Percentiles rank a stretch among this genome's conserved stretches.
Evolutionary conservation across 2,888 invertebrate species (phyloP).

Genomic region (Lissocephala sabroskyi): DNA sequence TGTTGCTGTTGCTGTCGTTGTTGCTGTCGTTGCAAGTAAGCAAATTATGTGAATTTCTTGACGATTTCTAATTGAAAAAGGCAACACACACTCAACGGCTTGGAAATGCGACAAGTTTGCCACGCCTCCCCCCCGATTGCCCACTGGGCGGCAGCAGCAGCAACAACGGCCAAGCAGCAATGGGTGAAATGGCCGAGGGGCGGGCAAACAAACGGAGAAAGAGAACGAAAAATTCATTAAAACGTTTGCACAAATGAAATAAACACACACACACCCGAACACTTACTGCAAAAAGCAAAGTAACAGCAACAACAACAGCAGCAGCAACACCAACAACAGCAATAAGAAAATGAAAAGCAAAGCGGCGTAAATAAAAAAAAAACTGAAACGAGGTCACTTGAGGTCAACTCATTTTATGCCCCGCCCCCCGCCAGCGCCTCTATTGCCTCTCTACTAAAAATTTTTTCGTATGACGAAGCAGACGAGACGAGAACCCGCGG

Average conservation of each 20-base stretch:
- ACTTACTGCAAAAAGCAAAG: slow-evolving; percentile 50
- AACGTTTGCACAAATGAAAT: slow-evolving; percentile 63
- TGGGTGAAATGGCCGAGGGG: slow-evolving; percentile 12
- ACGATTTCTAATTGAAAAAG: slow-evolving; percentile 61
- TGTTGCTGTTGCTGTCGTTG: too few relatives aligned
- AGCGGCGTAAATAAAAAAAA: slow-evolving; percentile 10
- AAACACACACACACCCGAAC: slow-evolving; percentile 53
- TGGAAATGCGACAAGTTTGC: too few relatives aligned
- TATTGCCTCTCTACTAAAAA: slow-evolving; percentile 69
- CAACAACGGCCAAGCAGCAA: slow-evolving; percentile 12
- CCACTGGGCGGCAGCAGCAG: not conserved
- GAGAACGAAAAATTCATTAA: slow-evolving; percentile 52
- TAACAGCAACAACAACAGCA: slow-evolving; percentile 18
- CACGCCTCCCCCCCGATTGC: slow-evolving; percentile 28
- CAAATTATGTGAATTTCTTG: slow-evolving; percentile 9
- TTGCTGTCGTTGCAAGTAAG: too few relatives aligned
- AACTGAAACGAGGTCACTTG: slow-evolving; percentile 68
- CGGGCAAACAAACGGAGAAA: slow-evolving; percentile 19
- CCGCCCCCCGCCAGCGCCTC: slow-evolving; percentile 67
- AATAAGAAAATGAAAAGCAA: slow-evolving; percentile 5
- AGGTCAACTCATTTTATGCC: slow-evolving; percentile 70
- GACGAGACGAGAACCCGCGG: slow-evolving; percentile 10
- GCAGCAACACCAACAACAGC: slow-evolving; percentile 2
- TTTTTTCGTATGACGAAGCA: slow-evolving; percentile 61
- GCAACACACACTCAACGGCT: slow-evolving; percentile 21